Evolutionary conservation across 2,888 invertebrate genomes (phyloP), one percentile per base, ranked within the genome.

Genomic region (Crossocerus cetratus): DNA sequence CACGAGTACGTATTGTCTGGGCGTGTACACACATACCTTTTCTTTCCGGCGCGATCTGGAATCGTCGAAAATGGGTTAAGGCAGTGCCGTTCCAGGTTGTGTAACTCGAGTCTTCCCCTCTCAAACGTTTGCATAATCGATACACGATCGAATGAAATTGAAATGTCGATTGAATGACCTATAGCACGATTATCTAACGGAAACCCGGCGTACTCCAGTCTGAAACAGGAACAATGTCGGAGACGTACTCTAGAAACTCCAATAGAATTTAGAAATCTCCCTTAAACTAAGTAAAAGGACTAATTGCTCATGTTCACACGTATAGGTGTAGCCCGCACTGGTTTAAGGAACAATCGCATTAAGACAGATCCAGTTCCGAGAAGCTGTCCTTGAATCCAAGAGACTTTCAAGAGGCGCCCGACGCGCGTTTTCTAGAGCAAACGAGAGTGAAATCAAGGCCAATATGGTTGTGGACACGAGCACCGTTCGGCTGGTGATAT

Each of bases 401-500:
- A 69, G 65, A 61, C 69, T 64, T 64, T 59, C 69, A 65, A 44
- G 23, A 59, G 53, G 45, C 59, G 61, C 56, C 44, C 8, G 45
- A 8, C 43, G 73, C 59, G 49, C 22, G n/a, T 23, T 16, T 59
- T 64, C 22, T 45, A 43, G 53, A 23, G 32, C 62, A 58, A 57
- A 14, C 57, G 13, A 16, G 22, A 23, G 14, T 23, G n/a, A 42
- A 14, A 45, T n/a, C 16, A 21, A 62, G 20, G 54, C 4, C 66
- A 45, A 57, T 55, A 88, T 88, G 89, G 85, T 82, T 44, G 84
- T 90, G 82, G 90, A 90, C 72, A 89, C 89, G 14, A 84, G 89
- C 64, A 90, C 90, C 1, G 90, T 93, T 55, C 91, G 92, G 5
- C 86, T 93, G 54, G 91, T 92, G 71, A 91, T 93, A 84, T 90